These are phyloP conservation scores for Colletes collaris DNA, from an alignment of 2,888 invertebrate species.

Conservation along the genomic window DNA sequence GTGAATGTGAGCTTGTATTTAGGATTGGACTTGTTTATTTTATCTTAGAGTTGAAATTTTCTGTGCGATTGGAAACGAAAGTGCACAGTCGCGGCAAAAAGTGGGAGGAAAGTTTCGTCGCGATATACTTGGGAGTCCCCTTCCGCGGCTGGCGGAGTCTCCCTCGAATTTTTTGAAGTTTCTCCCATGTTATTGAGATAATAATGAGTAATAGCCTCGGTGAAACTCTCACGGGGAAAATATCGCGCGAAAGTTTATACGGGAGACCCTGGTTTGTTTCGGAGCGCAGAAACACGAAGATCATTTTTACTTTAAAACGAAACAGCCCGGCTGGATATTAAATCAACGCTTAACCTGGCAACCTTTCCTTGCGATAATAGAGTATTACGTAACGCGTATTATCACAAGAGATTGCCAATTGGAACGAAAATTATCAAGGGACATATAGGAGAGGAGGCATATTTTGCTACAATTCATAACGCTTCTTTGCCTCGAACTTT, in stretches of 20 bases:
- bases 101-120: conserved; percentile 17
- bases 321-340: conserved; percentile 25
- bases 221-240: conserved; percentile 25
- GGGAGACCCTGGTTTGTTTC: background rate
- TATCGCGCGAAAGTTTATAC: conserved; percentile 39
- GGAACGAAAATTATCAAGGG: conserved; percentile 19
- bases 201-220: conserved; percentile 41
- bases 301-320: conserved; percentile 33
- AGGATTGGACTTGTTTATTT: too few relatives aligned
- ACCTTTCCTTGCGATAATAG: conserved; percentile 25
- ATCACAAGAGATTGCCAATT: conserved; percentile 4
- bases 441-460: background rate
- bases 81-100: background rate
- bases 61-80: background rate
- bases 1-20: too few relatives aligned
- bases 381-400: background rate
- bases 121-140: conserved; percentile 14
- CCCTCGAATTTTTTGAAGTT: conserved; percentile 18
- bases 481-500: conserved; percentile 1
- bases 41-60: background rate
- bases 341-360: conserved; percentile 39
- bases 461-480: background rate
- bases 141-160: background rate
- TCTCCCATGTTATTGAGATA: conserved; percentile 36
- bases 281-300: conserved; percentile 2